Percentiles rank a stretch among this genome's conserved stretches.
Conservation (phyloP, 2,797 vertebrate species). For the Chaetodon trifasciatus region DNA sequence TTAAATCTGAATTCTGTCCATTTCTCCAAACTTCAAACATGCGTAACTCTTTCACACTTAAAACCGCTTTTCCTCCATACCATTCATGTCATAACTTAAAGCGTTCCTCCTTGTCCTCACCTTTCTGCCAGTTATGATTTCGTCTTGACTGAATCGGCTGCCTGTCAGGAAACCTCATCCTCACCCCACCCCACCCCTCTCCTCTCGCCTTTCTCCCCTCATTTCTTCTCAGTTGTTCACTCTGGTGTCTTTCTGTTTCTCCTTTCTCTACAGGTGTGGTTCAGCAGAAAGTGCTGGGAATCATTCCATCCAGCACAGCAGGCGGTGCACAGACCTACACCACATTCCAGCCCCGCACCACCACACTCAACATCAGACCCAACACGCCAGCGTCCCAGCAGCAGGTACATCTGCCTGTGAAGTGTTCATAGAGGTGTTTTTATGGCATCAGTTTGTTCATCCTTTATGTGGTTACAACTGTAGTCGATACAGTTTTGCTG, state of each 20-base stretch:
- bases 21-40: background rate
- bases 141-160: background rate
- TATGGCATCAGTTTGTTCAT: background rate
- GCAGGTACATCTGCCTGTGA: constrained; percentile 75
- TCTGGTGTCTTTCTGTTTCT: background rate
- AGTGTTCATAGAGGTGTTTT: background rate
- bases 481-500: background rate
- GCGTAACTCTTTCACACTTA: background rate
- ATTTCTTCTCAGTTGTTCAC: background rate
- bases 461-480: background rate
- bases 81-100: background rate
- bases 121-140: background rate
- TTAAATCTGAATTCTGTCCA: background rate
- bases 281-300: constrained; percentile 97
- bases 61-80: background rate
- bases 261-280: constrained; percentile 80
- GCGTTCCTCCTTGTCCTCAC: background rate
- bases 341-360: constrained; percentile 95
- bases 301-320: constrained; percentile 94
- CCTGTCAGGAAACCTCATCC: too few species aligned
- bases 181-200: background rate
- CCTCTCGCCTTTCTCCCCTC: background rate
- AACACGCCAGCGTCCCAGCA: constrained; percentile 90
- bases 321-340: constrained; percentile 92
- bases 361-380: constrained; percentile 94